Evolutionary conservation across 2,113 vertebrate species (phyloP).

Genomic region (Trichechus manatus): DNA sequence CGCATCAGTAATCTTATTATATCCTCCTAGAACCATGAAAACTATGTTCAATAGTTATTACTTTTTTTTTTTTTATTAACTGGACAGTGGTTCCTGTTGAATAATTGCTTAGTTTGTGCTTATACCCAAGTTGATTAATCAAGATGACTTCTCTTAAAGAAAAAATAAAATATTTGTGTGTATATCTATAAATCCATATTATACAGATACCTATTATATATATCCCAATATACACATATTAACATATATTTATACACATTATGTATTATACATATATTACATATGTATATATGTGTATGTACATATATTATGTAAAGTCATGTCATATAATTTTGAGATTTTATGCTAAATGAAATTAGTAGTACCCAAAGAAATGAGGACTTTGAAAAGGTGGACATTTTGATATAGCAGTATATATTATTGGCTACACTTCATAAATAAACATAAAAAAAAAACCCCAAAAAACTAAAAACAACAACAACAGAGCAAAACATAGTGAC

Average conservation of each 20-base stretch:
- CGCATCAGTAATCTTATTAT: background rate
- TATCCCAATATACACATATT: background rate
- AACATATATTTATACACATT: background rate
- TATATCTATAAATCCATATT: background rate
- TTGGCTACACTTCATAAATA: background rate
- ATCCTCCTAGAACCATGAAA: background rate
- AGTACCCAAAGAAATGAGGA: background rate
- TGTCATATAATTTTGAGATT: background rate
- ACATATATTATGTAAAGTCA: background rate
- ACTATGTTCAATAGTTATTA: background rate
- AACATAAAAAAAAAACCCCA: no score
- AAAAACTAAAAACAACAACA: no score
- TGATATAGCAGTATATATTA: slow-evolving; percentile 10
- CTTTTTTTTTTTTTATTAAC: background rate
- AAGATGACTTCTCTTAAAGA: background rate
- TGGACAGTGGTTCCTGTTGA: background rate
- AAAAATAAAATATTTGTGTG: background rate
- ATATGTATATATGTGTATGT: background rate
- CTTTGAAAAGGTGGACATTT: background rate
- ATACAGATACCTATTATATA: background rate
- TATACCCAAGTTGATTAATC: background rate
- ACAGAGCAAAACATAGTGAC: no score
- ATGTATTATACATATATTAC: background rate
- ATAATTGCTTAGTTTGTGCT: background rate
- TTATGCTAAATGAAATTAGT: background rate